Percentiles rank a stretch among this genome's conserved stretches.
These are phyloP conservation scores for Drosophila mayri DNA, from an alignment of 1,140 invertebrate genomes.

Conservation along the genomic window DNA sequence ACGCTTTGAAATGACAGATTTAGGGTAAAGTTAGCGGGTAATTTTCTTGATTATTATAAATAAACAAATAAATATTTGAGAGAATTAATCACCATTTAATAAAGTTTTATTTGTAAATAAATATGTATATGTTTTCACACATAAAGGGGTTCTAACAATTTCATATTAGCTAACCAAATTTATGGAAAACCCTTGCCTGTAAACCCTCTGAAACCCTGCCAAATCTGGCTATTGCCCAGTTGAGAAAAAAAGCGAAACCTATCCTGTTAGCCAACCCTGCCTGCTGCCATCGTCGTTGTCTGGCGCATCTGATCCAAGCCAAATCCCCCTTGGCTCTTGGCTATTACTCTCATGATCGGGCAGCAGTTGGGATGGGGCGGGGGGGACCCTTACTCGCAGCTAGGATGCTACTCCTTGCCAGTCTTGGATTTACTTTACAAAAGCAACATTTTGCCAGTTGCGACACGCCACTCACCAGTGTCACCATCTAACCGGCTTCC, in stretches of 20 bases:
- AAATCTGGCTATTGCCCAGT: slow-evolving; percentile 9
- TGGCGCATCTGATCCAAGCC: slow-evolving; percentile 36
- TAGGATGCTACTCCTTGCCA: slow-evolving; percentile 18
- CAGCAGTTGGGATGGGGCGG: slow-evolving; percentile 1
- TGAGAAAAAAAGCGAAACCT: slow-evolving; percentile 5
- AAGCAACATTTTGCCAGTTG: slow-evolving; percentile 77
- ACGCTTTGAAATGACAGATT: not conserved
- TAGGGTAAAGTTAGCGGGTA: not conserved
- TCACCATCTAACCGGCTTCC: slow-evolving; percentile 54
- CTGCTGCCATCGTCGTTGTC: slow-evolving; percentile 12
- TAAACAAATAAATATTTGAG: not conserved
- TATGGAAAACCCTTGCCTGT: not conserved
- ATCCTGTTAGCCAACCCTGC: slow-evolving; percentile 19
- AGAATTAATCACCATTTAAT: not conserved
- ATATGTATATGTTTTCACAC: no score
- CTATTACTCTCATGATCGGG: slow-evolving; percentile 43
- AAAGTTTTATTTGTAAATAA: no score
- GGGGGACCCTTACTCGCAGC: no score
- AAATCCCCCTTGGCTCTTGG: slow-evolving; percentile 40
- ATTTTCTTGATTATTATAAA: no score
- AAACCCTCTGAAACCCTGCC: not conserved
- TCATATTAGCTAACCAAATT: slow-evolving; percentile 1
- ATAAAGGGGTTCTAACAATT: no score
- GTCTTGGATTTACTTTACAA: slow-evolving; percentile 72
- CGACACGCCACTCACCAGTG: slow-evolving; percentile 75